Base-by-base conservation (phyloP, 2,888 invertebrate species). In the Ichneumoninae sp. region DNA sequence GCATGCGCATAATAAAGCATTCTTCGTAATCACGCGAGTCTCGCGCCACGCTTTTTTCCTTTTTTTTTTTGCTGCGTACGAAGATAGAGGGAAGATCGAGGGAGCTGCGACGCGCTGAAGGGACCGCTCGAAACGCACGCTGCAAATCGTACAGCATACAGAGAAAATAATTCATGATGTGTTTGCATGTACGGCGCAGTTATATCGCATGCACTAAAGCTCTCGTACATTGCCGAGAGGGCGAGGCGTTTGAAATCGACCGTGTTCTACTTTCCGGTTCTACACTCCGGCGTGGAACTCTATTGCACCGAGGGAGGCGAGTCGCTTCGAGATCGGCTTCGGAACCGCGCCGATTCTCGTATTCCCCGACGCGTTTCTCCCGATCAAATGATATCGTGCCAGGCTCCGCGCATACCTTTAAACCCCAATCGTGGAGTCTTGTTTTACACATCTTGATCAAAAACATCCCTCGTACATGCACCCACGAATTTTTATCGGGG, bases 51-150 rank as follows among this genome's bases (percentile, higher is more conserved):
- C 22, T 3, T 57, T 26, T 57, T 54, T 22, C 3, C 50, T 10
- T 54, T 22, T 54, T 57, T 26, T 10, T 54, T 22, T 22, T 4
- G 3, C 57, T 57, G 22, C 57, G 26, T 1, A 10, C 57, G 26
- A 57, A 22, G 57, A 57, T 57, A 26, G 26, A 8, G 57, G 57
- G 44, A 57, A 57, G 57, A 57, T 57, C 57, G 57, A 57, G 57
- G 13, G 57, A 57, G 26, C 26, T 13, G 57, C 26, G 57, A 57
- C 57, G 57, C 57, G 57, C 22, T 4, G 5, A 57, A 57, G 57
- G 19, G 4, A 47, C 44, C 16, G 16, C 44, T 16, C 13, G 44
- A 47, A 57, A 22, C 57, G 57, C 57, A 57, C 8, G 26, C 10
- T 57, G 57, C 57, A 57, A 47, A 57, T 57, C 57, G 26, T 13